Conservation (phyloP, 92 coral and sea anemone species). For the Montipora capitata region DNA sequence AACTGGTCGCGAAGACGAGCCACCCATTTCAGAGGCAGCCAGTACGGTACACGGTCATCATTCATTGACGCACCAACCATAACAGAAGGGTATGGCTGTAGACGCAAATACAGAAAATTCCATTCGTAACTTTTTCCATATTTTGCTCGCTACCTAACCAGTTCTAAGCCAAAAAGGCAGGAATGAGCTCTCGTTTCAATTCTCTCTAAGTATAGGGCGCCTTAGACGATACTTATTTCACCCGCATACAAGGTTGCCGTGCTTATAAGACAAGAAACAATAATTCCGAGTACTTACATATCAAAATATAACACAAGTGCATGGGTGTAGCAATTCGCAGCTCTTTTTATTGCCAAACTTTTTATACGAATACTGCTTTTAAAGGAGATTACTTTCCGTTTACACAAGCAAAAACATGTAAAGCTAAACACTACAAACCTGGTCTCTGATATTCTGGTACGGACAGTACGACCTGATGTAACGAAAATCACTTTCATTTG, state of each 20-base stretch:
- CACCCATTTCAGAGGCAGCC: slow-evolving; percentile 95
- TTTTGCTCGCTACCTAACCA: no score
- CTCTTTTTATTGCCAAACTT: no score
- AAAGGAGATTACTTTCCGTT: no score
- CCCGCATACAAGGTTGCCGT: no score
- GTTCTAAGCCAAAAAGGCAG: no score
- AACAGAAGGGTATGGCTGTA: slow-evolving; percentile 90
- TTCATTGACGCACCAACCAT: slow-evolving; percentile 83
- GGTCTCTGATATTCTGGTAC: slow-evolving; percentile 78
- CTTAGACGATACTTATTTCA: no score
- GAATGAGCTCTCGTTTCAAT: no score
- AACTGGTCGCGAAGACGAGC: slow-evolving; percentile 82
- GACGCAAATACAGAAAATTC: background rate
- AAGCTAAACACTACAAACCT: slow-evolving; percentile 15
- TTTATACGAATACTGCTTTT: no score
- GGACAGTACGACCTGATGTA: slow-evolving; percentile 96
- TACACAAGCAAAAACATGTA: background rate
- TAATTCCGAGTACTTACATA: background rate
- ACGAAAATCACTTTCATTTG: slow-evolving; percentile 77
- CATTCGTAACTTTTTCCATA: background rate
- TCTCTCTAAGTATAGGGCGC: no score
- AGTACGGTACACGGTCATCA: slow-evolving; percentile 95
- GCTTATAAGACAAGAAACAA: no score
- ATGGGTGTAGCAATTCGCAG: no score
- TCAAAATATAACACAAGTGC: no score